Evolutionary conservation across 2,888 invertebrate genomes (phyloP), one percentile per base, ranked within the genome.

Genomic region (Hypena proboscidalis): DNA sequence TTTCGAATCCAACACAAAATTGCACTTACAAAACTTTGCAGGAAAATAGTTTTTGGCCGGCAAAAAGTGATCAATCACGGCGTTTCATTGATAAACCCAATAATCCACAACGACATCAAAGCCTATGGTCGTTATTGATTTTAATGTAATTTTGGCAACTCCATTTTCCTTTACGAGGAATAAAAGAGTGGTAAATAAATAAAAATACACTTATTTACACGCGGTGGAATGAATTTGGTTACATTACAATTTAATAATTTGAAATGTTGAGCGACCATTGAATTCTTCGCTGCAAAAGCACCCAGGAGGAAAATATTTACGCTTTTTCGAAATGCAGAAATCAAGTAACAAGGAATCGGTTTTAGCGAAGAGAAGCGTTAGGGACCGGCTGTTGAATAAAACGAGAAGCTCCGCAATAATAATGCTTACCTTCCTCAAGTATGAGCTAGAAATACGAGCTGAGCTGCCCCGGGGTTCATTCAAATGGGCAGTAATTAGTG

Each of bases 271-370:
- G 80, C 74, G 74, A 67, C 80, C 69, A 80, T 81, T 82, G 80
- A 85, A 85, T 87, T 80, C 78, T 80, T 82, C 80, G 74, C 70
- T 77, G 77, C 73, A 80, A 83, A 85, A 83, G 86, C 84, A 81
- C 78, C 81, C 84, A 80, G 73, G 86, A 83, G 85, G 77, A 89
- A 90, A 90, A 89, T 89, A 89, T 90, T 90, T 87, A 88, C 86
- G 84, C 84, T 88, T 88, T 88, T 88, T 85, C 82, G 83, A 86
- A 90, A 89, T 88, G 88, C 87, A 87, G 86, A 89, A 88, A 90
- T 90, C 87, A 86, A 85, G 88, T 86, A 84, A 90, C 90, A 90
- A 87, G 88, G 89, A 89, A 88, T 89, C 74, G 86, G 89, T 90
- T 90, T 90, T 90, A 90, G 84, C 81, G 83, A 67, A 67, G 76